Base-by-base conservation (phyloP, 2,888 invertebrate species). In the Celastrina argiolus region DNA sequence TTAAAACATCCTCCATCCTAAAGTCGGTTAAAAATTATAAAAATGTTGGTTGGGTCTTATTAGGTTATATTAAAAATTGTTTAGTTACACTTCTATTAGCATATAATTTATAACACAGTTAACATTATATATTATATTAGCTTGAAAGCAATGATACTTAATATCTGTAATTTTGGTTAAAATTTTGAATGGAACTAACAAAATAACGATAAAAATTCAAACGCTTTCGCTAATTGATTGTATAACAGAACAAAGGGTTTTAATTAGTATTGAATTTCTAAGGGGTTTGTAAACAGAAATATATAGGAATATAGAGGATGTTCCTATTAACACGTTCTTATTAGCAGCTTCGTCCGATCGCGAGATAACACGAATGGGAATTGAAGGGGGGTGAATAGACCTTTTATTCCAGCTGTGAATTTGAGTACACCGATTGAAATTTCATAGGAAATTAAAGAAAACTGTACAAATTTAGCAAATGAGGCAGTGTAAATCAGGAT, bases 271-370 rank as follows among this genome's bases (percentile, higher is more conserved):
- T 42, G 28, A 42, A 34, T 56, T 56, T 61, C 63, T 56, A 67
- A 67, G 16, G 22, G 34, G 16, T 31, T 26, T 39, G 63, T 61
- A 66, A 67, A 64, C 66, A 36, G 10, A 45, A 63, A 31, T 51
- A 36, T 66, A 61, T 41, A 56, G 34, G 34, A 22, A 41, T 12
- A 56, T 28, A 63, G 39, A 79, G 84, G 83, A 84, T 82, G 78
- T 78, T 69, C 78, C 79, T 76, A 84, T 84, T 84, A 85, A 80
- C 85, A 79, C 81, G 63, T 74, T 72, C 81, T 84, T 82, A 85
- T 87, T 87, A 87, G 76, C 73, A 77, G 42, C 58, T 31, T 41
- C 58, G 56, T 63, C 64, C 64, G 56, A 69, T 58, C 56, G 56
- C 12, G 28, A 16, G 45, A 63, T 61, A 66, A 28, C 41, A 56